phyloP scores from a whole-genome alignment of 2,797 vertebrate species.

The Centropyge bicolor region DNA sequence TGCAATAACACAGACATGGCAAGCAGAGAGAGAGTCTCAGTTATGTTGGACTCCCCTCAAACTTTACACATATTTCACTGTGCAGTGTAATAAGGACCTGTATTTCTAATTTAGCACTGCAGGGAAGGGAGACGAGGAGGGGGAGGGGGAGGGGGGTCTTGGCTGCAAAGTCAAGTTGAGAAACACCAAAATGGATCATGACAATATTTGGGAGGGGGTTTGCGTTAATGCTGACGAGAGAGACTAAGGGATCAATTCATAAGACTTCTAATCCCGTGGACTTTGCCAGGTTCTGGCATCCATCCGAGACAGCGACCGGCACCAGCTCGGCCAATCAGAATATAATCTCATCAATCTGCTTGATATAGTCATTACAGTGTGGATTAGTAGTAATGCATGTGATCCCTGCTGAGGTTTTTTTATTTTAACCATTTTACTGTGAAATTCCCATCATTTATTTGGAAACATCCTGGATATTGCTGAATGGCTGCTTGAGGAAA shows the following conservation, averaged over 20 bases:
- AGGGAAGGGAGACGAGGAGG: too few species aligned
- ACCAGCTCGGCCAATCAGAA: slow-evolving; percentile 59
- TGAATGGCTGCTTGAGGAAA: not conserved
- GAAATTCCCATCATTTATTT: slow-evolving; percentile 27
- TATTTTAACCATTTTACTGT: slow-evolving; percentile 28
- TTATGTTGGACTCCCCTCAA: slow-evolving; percentile 31
- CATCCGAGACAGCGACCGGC: slow-evolving; percentile 39
- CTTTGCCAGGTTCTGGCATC: slow-evolving; percentile 57
- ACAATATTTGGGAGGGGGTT: slow-evolving; percentile 46
- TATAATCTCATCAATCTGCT: slow-evolving; percentile 73
- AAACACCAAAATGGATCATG: slow-evolving; percentile 60
- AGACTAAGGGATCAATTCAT: slow-evolving; percentile 64
- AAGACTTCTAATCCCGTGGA: slow-evolving; percentile 67
- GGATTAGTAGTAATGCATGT: slow-evolving; percentile 58
- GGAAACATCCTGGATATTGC: slow-evolving; percentile 20
- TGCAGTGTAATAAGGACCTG: slow-evolving; percentile 42
- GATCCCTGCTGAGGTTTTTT: slow-evolving; percentile 47
- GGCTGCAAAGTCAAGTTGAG: slow-evolving; percentile 39
- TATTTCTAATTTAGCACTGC: slow-evolving; percentile 49
- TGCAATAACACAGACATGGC: slow-evolving; percentile 56
- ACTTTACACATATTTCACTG: slow-evolving; percentile 42
- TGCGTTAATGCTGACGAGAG: slow-evolving; percentile 52
- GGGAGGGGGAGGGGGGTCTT: not conserved
- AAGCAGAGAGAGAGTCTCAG: slow-evolving; percentile 25
- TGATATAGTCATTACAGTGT: slow-evolving; percentile 68